Base-by-base conservation (phyloP, 1,140 invertebrate species). In the Reticulitermes speratus region DNA sequence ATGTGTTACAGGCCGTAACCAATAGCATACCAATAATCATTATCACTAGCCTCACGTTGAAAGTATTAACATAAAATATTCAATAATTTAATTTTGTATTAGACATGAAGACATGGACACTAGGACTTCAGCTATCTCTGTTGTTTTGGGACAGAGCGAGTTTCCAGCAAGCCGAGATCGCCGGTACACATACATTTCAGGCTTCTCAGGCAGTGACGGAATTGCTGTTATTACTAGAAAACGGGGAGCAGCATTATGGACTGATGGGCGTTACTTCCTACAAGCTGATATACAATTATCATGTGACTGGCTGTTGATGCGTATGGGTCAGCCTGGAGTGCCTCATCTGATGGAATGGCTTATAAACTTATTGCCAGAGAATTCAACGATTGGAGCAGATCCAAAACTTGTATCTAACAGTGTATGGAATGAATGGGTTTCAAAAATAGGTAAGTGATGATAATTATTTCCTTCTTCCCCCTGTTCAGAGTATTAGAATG, bases 131-230 rank as follows among this genome's bases (percentile, higher is more conserved):
- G 52, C 19, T n/a, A 55, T 84, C 44, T 52, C 84, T 69, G 85
- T 85, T 88, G 25, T 75, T 75, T 75, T 75, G 25, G 25, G 25
- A 75, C n/a, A 95, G 92, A 95, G 93, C 87, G 94, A 95, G 89
- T 92, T 93, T 84, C 92, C 95, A 6, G 94, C 95, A 3, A 91
- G 93, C 3, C 94, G 94, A 87, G 98, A 99, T 90, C 93, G 95
- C 89, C 92, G 97, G 84, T 91, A 97, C 87, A 92, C 94, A 87
- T 99, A 95, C 90, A 93, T 99, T 11, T 96, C 96, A 84, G 97
- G 97, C 7, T 99, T 98, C 91, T 95, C 94, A 85, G 98, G 98
- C 3, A 95, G 94, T 30, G 94, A 95, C 69, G 97, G 95, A 1
- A 94, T 95, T 5, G 97, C 95, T 1, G 93, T 98, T 3, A 92